phyloP scores from a whole-genome alignment of 2,888 invertebrate species.

The Ashinkailepas kermadecensis region DNA sequence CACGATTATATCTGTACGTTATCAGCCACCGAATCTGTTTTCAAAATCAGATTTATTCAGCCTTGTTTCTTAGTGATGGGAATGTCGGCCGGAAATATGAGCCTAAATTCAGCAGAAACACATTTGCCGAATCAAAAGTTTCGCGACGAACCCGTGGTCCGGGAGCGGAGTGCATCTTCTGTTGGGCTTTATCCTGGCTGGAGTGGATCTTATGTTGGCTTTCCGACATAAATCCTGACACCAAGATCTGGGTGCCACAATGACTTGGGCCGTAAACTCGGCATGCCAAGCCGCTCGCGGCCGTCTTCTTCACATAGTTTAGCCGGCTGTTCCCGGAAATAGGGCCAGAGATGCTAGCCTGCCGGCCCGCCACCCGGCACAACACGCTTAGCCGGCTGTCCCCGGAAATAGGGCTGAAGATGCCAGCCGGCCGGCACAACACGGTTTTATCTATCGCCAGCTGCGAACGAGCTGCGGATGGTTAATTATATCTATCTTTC shows the following conservation, averaged over 20 bases:
- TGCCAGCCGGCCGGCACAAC: neutral
- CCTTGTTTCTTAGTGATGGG: neutral
- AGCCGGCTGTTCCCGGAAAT: neutral
- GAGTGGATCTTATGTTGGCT: neutral
- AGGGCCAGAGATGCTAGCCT: too few species aligned
- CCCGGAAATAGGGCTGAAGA: neutral
- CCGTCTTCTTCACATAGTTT: neutral
- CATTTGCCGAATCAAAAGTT: constrained; percentile 17
- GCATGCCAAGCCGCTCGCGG: neutral
- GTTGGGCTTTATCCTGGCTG: neutral
- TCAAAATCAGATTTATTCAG: neutral
- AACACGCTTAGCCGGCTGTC: too few species aligned
- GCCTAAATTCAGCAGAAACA: constrained; percentile 2
- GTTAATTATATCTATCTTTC: neutral
- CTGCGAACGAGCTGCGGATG: neutral
- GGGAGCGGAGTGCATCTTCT: neutral
- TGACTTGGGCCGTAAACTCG: neutral
- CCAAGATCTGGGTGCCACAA: neutral
- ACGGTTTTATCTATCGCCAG: neutral
- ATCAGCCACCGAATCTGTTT: too few species aligned
- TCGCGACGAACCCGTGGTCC: neutral
- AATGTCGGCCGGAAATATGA: neutral
- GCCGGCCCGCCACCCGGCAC: too few species aligned
- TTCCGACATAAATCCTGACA: neutral
- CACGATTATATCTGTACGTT: too few species aligned